Conservation (phyloP, 2,113 vertebrate species). For the Plecturocebus donacophilus region DNA sequence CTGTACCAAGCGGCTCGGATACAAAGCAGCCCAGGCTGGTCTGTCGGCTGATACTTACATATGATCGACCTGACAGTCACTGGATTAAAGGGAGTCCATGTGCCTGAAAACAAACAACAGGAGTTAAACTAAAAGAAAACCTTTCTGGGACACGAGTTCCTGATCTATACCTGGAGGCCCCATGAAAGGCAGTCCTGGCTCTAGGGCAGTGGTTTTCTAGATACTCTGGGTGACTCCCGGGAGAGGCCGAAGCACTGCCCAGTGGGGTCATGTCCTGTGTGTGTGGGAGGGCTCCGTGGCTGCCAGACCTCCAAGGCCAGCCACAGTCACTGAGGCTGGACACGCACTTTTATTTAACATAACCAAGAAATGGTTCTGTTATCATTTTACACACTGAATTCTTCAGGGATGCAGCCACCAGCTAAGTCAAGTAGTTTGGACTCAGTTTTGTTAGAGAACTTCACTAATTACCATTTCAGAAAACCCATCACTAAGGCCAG, state of each 20-base stretch:
- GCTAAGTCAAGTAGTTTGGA: neutral
- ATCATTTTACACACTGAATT: neutral
- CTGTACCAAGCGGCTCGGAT: neutral
- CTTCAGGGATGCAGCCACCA: neutral
- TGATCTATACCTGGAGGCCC: too few species aligned
- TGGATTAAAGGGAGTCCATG: slow-evolving; percentile 98
- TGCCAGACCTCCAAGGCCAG: neutral
- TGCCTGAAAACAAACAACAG: slow-evolving; percentile 88
- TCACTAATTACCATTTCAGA: neutral
- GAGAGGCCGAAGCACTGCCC: neutral
- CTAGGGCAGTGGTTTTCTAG: neutral
- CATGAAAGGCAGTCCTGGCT: neutral
- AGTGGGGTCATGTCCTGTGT: fast-evolving
- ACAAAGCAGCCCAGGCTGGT: neutral
- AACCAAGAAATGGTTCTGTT: neutral
- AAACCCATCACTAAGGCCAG: neutral
- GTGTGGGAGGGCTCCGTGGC: neutral
- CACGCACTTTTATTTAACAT: fast-evolving
- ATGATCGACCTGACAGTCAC: slow-evolving; percentile 96
- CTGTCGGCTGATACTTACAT: slow-evolving; percentile 87
- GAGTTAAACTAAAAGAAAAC: neutral
- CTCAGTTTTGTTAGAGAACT: neutral
- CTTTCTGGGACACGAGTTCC: neutral
- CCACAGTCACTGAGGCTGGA: neutral
- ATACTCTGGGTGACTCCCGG: neutral